These are phyloP conservation scores for Melanogrammus aeglefinus DNA, from an alignment of 2,797 vertebrate genomes.

Conservation along the genomic window DNA sequence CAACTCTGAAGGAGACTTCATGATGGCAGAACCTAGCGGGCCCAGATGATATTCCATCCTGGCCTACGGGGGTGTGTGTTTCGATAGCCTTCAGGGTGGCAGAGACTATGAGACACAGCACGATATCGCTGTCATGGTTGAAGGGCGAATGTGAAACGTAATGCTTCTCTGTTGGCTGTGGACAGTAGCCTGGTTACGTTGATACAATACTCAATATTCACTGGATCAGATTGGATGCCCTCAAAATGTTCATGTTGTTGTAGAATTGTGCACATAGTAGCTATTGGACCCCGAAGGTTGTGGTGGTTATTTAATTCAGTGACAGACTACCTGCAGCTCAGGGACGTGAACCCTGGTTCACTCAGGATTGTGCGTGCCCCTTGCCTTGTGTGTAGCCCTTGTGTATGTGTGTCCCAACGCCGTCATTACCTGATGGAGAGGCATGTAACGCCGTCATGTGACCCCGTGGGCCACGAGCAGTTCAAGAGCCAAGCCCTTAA, in stretches of 20 bases:
- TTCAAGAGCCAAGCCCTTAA: not conserved
- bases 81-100: not conserved
- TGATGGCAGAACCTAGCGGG: not conserved
- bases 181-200: not conserved
- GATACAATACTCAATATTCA: not conserved
- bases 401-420: not conserved
- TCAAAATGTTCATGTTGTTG: not conserved
- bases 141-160: conserved; percentile 2
- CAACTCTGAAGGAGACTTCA: not conserved
- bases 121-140: not conserved
- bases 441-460: not conserved
- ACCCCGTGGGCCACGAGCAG: not conserved
- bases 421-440: not conserved
- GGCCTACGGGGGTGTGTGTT: not conserved
- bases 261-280: not conserved
- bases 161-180: not conserved
- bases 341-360: not conserved
- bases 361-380: too few species aligned
- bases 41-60: not conserved
- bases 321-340: too few species aligned
- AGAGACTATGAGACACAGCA: not conserved
- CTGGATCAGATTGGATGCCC: not conserved
- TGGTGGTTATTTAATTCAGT: not conserved
- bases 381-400: too few species aligned
- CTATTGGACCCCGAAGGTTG: not conserved